Evolutionary conservation across 2,113 vertebrate species (phyloP), one percentile per base, ranked within the genome.

Genomic region (Felis chaus): DNA sequence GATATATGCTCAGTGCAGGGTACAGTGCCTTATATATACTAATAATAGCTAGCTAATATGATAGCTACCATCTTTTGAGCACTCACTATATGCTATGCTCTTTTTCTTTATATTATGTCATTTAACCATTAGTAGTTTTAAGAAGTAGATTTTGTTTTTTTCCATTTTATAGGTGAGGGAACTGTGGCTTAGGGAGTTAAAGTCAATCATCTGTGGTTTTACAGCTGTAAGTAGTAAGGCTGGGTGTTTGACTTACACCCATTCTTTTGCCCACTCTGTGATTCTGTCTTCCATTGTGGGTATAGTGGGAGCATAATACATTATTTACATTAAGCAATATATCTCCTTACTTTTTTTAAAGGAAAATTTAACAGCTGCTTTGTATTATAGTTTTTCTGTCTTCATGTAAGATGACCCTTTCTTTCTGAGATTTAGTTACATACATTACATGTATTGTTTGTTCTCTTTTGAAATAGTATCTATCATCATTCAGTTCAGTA

Each of bases 101-200:
- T 96, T 89, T 89, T 86, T 57, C 29, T 91, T 73, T 82, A 12
- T 66, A 78, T 96, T 83, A 93, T 96, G 19, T 92, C 9, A 80
- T 95, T 94, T 92, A 87, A 41, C 33, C 21, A 15, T 69, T 19
- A 82, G n/a, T 88, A 91, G 83, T 95, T 68, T n/a, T 80, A 16
- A 92, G 48, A 66, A 94, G 68, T 80, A 80, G 7, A 73, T 93
- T 45, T 9, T 94, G 23, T 86, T 90, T 23, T 61, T 86, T 89
- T 94, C 66, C 12, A 57, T 89, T 89, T 94, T 94, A 91, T 86
- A 84, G 69, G 66, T 87, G 55, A 80, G 90, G 13, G 33, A 90
- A 2, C 65, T 96, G 18, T 93, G 94, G n/a, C 45, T 94, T 80
- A 81, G 57, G 21, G 31, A 92, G 33, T 86, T 73, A 18, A 93